phyloP scores from a whole-genome alignment of 1,140 invertebrate species.

The Theocolax elegans region DNA sequence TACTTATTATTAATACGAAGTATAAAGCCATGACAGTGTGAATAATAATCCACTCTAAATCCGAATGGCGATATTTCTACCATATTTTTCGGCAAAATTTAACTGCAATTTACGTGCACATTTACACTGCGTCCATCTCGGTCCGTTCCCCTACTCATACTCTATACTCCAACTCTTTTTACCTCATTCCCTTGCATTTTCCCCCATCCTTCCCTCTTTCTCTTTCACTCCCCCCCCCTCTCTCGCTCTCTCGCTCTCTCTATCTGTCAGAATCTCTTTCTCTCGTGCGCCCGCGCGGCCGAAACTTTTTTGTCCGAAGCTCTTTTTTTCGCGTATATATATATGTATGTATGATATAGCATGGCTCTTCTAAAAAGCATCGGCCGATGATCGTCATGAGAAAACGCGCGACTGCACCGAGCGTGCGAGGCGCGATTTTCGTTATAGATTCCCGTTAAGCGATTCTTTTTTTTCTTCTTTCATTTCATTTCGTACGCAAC shows the following conservation, averaged over 20 bases:
- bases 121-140: not conserved
- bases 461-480: constrained; percentile 29
- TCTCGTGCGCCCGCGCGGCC: not conserved
- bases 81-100: constrained; percentile 15
- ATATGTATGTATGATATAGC: not conserved
- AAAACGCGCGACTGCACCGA: constrained; percentile 30
- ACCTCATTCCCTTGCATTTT: constrained; percentile 18
- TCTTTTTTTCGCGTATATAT: not conserved
- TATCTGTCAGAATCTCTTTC: constrained; percentile 1
- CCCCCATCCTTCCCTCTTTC: not conserved
- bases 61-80: not conserved
- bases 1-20: too few relatives aligned
- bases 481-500: constrained; percentile 10
- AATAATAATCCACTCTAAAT: too few relatives aligned
- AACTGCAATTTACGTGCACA: constrained; percentile 21
- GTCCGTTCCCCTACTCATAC: not conserved
- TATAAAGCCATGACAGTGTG: too few relatives aligned
- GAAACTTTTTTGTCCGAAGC: constrained; percentile 4
- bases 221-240: not conserved
- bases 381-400: constrained; percentile 40
- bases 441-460: constrained; percentile 26
- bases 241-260: not conserved
- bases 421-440: constrained; percentile 6
- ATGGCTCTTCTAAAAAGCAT: constrained; percentile 37
- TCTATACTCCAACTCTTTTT: constrained; percentile 11